phyloP scores from a whole-genome alignment of 2,113 vertebrate species.

The Erinaceus europaeus region DNA sequence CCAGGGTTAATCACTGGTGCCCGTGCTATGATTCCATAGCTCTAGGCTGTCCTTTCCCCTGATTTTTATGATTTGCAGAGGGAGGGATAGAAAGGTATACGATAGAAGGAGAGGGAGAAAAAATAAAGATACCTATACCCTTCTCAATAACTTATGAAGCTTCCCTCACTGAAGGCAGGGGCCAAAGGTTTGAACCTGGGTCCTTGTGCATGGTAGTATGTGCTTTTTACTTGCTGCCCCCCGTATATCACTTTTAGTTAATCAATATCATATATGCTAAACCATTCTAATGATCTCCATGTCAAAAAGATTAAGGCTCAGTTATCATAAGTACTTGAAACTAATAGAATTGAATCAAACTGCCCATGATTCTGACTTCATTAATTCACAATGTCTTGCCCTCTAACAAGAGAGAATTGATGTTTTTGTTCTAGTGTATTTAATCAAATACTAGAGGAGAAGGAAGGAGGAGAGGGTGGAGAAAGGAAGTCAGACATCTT shows the following conservation, averaged over 20 bases:
- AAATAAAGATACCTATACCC: too few species aligned
- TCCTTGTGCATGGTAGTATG: too few species aligned
- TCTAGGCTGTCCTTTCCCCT: too few species aligned
- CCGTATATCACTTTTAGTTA: conserved; percentile 27
- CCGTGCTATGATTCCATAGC: too few species aligned
- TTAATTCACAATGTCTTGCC: conserved; percentile 71
- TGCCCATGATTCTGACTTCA: conserved; percentile 66
- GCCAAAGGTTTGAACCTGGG: too few species aligned
- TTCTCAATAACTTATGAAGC: too few species aligned
- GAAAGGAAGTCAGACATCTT: conserved; percentile 42
- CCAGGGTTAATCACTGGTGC: too few species aligned
- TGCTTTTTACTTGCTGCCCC: background rate
- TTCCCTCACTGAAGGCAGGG: too few species aligned
- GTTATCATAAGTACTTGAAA: conserved; percentile 66
- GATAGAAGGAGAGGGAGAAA: too few species aligned
- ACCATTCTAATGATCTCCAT: conserved; percentile 53
- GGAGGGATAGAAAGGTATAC: too few species aligned
- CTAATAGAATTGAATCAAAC: conserved; percentile 70
- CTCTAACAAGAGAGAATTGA: conserved; percentile 73
- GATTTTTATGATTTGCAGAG: too few species aligned
- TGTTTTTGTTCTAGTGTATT: conserved; percentile 67
- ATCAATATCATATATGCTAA: conserved; percentile 33
- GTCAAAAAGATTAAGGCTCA: conserved; percentile 51
- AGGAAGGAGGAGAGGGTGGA: conserved; percentile 26
- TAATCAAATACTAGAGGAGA: conserved; percentile 68